Conservation (phyloP, 2,113 vertebrate species). For the Calypte anna region DNA sequence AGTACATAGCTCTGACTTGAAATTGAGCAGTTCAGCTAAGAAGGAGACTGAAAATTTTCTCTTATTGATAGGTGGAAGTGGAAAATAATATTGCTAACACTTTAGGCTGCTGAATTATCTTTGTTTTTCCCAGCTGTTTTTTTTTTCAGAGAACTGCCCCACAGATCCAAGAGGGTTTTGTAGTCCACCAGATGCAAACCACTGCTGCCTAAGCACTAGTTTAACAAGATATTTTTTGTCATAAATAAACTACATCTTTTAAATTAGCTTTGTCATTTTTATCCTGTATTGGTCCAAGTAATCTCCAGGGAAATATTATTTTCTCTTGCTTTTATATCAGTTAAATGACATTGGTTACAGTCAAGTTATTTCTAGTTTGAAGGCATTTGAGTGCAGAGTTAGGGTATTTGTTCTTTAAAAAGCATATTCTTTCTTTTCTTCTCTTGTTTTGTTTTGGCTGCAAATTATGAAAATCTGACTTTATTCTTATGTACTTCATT, state of each 20-base stretch:
- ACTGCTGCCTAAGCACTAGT: neutral
- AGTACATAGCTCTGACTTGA: neutral
- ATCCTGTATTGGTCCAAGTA: neutral
- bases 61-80: slow-evolving; percentile 20
- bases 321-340: neutral
- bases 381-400: neutral
- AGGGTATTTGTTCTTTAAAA: neutral
- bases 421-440: neutral
- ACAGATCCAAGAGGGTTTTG: neutral
- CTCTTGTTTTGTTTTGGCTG: neutral
- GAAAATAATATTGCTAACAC: neutral
- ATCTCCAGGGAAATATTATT: neutral
- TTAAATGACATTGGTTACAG: neutral
- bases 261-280: neutral
- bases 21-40: neutral
- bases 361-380: neutral
- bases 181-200: neutral
- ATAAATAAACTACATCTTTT: neutral
- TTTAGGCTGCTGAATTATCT: neutral
- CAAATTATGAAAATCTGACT: neutral
- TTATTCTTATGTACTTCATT: neutral
- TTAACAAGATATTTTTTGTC: neutral
- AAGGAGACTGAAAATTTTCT: slow-evolving; percentile 10
- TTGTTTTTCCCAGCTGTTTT: neutral
- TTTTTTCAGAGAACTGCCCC: neutral